phyloP scores from a whole-genome alignment of 2,113 vertebrate species.

The Bos javanicus region DNA sequence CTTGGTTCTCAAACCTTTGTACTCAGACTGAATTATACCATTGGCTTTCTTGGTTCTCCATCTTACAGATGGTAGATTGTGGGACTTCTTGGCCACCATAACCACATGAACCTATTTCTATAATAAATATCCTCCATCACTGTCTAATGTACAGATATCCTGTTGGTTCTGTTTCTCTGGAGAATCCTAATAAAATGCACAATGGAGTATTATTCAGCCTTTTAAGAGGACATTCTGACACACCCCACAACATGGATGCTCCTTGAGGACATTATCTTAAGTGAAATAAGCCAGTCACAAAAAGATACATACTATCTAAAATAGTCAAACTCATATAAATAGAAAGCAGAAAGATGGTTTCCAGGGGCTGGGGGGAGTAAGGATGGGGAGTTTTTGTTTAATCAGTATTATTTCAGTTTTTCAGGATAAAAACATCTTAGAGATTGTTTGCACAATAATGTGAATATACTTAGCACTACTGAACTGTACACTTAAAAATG shows the following conservation, averaged over 20 bases:
- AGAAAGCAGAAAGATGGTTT: background rate
- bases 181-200: background rate
- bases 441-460: background rate
- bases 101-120: background rate
- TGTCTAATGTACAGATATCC: background rate
- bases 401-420: background rate
- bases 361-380: accelerated
- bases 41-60: background rate
- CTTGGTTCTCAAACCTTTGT: background rate
- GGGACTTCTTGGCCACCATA: background rate
- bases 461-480: background rate
- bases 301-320: background rate
- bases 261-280: background rate
- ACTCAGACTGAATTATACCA: background rate
- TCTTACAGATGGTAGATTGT: background rate
- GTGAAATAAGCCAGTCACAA: background rate
- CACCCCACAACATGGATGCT: background rate
- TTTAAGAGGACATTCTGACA: background rate
- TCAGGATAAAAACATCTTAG: background rate
- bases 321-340: background rate
- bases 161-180: background rate
- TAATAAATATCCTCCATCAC: background rate
- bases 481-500: background rate
- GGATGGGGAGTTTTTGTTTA: background rate
- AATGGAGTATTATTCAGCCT: background rate